phyloP scores from a whole-genome alignment of 2,113 vertebrate genomes.

The Athene cunicularia region DNA sequence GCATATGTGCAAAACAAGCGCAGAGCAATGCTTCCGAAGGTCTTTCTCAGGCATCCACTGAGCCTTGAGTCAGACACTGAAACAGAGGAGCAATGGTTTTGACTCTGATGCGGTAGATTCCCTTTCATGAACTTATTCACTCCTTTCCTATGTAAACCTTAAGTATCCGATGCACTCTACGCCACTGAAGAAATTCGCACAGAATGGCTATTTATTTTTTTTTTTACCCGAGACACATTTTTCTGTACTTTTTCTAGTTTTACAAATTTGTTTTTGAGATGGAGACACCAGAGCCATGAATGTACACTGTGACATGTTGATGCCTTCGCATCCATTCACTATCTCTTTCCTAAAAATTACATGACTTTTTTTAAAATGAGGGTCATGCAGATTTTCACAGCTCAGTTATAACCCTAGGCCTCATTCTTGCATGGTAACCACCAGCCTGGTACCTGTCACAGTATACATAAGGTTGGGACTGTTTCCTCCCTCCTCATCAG shows the following conservation, averaged over 20 bases:
- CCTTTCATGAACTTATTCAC: not conserved
- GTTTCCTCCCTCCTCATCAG: not conserved
- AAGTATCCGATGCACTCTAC: not conserved
- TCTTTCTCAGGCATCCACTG: not conserved
- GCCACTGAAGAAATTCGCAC: not conserved
- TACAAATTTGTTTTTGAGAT: not conserved
- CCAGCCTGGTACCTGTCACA: not conserved
- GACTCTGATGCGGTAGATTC: not conserved
- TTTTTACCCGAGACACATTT: not conserved
- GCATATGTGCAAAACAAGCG: not conserved
- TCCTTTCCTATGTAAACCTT: not conserved
- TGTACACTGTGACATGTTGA: not conserved
- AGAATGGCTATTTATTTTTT: not conserved
- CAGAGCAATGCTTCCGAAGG: not conserved
- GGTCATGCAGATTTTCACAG: not conserved
- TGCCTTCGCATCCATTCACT: accelerated
- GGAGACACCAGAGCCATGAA: not conserved
- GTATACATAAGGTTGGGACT: not conserved
- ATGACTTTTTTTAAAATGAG: not conserved
- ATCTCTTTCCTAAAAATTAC: not conserved
- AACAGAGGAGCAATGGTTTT: not conserved
- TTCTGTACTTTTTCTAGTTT: not conserved
- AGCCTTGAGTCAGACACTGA: not conserved
- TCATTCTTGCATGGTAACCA: not conserved
- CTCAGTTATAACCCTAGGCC: not conserved